Evolutionary conservation across 2,888 invertebrate genomes (phyloP).

Genomic region (Xestia ashworthii): DNA sequence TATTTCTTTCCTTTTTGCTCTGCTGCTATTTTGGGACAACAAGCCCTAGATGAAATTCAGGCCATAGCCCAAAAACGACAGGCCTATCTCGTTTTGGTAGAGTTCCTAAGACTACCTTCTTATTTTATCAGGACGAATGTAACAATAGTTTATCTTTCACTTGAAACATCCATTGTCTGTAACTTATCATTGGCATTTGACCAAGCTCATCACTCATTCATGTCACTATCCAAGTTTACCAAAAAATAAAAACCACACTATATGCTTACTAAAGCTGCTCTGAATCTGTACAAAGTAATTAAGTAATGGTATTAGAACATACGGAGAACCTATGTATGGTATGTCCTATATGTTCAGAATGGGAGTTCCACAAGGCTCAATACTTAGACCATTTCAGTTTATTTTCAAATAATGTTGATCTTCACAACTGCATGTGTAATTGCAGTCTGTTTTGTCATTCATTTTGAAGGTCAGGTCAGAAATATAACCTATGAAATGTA

Average conservation of each 20-base stretch:
- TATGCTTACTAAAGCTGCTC: background rate
- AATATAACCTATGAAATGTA: background rate
- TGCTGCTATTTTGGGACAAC: background rate
- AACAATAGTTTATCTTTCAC: background rate
- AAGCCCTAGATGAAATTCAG: background rate
- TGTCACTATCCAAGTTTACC: background rate
- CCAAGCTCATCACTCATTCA: background rate
- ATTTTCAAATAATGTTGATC: background rate
- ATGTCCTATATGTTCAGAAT: background rate
- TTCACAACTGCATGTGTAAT: background rate
- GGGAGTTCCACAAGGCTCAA: conserved; percentile 1
- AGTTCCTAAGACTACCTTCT: background rate
- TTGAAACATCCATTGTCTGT: background rate
- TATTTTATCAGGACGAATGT: background rate
- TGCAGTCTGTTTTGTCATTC: background rate
- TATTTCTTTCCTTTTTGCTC: background rate
- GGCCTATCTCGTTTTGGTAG: background rate
- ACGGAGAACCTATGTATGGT: background rate
- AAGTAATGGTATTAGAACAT: background rate
- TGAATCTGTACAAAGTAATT: background rate
- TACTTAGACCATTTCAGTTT: conserved; percentile 1
- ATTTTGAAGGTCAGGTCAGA: background rate
- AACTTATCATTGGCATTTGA: background rate
- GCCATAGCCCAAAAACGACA: background rate
- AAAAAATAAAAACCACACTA: background rate